Base-by-base conservation (phyloP, 2,797 vertebrate genomes). In the Tiaroga cobitis region DNA sequence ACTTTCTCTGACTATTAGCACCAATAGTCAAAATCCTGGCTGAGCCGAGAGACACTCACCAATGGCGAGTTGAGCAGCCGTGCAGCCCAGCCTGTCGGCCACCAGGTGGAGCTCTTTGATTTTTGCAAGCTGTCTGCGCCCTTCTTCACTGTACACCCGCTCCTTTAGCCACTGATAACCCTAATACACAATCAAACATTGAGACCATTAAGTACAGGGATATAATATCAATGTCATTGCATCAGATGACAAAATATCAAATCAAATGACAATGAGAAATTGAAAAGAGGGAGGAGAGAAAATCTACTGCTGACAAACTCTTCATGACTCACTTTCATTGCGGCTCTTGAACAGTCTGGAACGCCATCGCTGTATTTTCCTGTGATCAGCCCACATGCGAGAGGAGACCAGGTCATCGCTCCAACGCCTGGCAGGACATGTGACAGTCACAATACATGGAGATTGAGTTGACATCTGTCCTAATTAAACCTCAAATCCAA, bases 151-250 rank as follows among this genome's bases (percentile, higher is more conserved):
- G 91, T 94, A 94, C 87, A 97, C 93, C 7, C 96, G 95, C 89
- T 97, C 96, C 91, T 97, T 98, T 91, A 97, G 94, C 97, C 97
- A 98, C 91, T 97, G 96, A 92, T 97, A 97, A 19, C 96, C 96
- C 97, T 98, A 92, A 89, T 85, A 86, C 81, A 87, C 61, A 78
- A 37, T 74, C 69, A 85, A 75, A 49, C 32, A 39, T 39, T 15
- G 29, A 10, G 26, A n/a, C n/a, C n/a, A n/a, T n/a, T n/a, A n/a
- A n/a, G n/a, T n/a, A n/a, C n/a, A n/a, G n/a, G n/a, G n/a, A 39
- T 61, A 9, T 26, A 18, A 78, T 26, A 19, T 61, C 11, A 4
- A 37, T 68, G 32, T 34, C 65, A 68, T 0, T 34, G 10, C 5
- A 26, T 43, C 24, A 34, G 21, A 59, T 39, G 4, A 18, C 13